phyloP scores from a whole-genome alignment of 1,140 invertebrate genomes.

The Cyclina sinensis region DNA sequence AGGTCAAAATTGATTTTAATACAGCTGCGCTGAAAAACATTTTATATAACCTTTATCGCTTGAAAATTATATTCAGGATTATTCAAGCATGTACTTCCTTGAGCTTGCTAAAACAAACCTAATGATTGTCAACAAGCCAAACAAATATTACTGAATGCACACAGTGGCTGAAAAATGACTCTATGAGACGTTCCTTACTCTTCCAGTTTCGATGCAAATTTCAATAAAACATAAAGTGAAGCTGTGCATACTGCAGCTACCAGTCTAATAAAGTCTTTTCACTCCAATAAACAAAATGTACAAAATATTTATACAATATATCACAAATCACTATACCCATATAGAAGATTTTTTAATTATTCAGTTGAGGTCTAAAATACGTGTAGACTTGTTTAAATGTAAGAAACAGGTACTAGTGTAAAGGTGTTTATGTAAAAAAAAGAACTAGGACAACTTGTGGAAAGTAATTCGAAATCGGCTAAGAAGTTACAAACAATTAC shows the following conservation, averaged over 20 bases:
- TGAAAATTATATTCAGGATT: too few species aligned
- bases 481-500: neutral
- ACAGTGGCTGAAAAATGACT: neutral
- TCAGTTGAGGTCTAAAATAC: neutral
- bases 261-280: neutral
- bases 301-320: constrained; percentile 20
- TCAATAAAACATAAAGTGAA: neutral
- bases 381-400: neutral
- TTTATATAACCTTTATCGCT: too few species aligned
- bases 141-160: neutral
- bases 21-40: too few species aligned
- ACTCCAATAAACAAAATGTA: constrained; percentile 12
- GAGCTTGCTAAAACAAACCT: too few species aligned
- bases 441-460: neutral
- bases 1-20: too few species aligned
- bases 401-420: neutral
- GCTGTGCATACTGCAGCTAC: neutral
- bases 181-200: neutral
- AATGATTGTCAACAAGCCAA: neutral
- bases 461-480: neutral
- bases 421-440: neutral
- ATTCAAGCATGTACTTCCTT: too few species aligned
- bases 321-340: constrained; percentile 11
- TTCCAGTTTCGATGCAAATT: neutral
- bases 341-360: neutral